Base-by-base conservation (phyloP, 2,797 vertebrate species). In the Falco novaeseelandiae region DNA sequence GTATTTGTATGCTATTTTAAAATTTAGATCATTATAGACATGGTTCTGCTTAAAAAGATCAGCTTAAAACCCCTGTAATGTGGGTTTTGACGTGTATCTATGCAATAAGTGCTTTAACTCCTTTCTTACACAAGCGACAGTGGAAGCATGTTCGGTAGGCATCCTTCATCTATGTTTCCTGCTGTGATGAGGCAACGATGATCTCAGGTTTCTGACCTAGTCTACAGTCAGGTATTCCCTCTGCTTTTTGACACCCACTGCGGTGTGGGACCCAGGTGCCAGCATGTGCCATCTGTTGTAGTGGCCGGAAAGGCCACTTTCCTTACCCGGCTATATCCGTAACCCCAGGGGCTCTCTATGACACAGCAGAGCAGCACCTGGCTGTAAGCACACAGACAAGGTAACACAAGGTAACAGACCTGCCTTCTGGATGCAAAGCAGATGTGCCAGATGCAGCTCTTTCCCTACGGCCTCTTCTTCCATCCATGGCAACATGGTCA, bases 261-360 rank as follows among this genome's bases (percentile, higher is more conserved):
- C 10, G 25, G 23, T 4, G 21, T 40, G 10, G 58, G 19, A 49
- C 16, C 8, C 32, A 22, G n/a, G 15, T 13, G 12, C 5, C 49
- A 57, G 70, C 17, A 13, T 2, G 0, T 17, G n/a, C 30, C 46
- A 12, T 2, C 3, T 1, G 34, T 20, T 79, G 55, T 0, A 19
- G 36, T 3, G 38, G 34, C 17, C 55, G 40, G 22, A 73, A 73
- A 51, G 29, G 40, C 25, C 49, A 7, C 20, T 79, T 20, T 32
- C 20, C 42, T 61, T 40, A 0, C 12, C 36, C 29, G 15, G 18
- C 13, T 6, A 2, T 40, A 17, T 11, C 40, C 48, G 49, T 2
- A 63, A 49, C 36, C 26, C 19, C 26, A 14, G 18, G 44, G n/a
- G 3, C 22, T 65, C 2, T 2, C 11, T 76, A 18, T 1, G 14